Evolutionary conservation across 2,888 invertebrate species (phyloP), one percentile per base, ranked within the genome.

Genomic region (Pecten maximus): DNA sequence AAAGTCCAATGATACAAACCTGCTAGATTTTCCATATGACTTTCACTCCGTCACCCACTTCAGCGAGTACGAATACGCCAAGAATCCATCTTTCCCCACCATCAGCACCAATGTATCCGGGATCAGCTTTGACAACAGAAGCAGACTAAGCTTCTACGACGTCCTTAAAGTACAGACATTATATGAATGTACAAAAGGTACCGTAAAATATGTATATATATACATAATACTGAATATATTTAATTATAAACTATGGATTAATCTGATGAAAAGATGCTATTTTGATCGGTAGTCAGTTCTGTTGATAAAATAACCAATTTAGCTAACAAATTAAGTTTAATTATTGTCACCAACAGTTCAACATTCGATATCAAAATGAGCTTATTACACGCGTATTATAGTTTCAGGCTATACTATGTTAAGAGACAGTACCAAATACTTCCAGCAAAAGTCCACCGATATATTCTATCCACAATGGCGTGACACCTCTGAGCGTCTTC

Each of bases 1-100:
- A 87, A 39, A 39, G 10, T 28, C 44, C 15, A 23, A 19, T 10
- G 40, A 60, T 60, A 89, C 89, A 40, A 23, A 40, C 16, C 40
- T 15, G 12, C 39, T 88, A 0, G 54, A 23, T 19, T 74, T 74
- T 6, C 89, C 89, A 23, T 89, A 89, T 16, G 89, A 89, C 28
- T 89, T 89, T 28, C 54, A 89, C 23, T 89, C 89, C 23, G 28
- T 89, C 23, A 89, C 89, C 48, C 89, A 89, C 74, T 89, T n/a
- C 60, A 74, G 89, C 16, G 40, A 35, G 19, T 89, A 74, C 40
- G 39, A 23, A 6, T 60, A 74, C 39, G 89, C 89, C 28, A 89
- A 74, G 8, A 40, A 89, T 39, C 15, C 60, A 23, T 40, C 44
- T 0, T 12, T 60, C 4, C 89, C 89, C 10, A 89, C 89, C 23